A percentile compares a stretch with the other conserved stretches of the same genome.
Evolutionary conservation across 2,888 invertebrate genomes (phyloP).

Genomic region (Rutpela maculata): DNA sequence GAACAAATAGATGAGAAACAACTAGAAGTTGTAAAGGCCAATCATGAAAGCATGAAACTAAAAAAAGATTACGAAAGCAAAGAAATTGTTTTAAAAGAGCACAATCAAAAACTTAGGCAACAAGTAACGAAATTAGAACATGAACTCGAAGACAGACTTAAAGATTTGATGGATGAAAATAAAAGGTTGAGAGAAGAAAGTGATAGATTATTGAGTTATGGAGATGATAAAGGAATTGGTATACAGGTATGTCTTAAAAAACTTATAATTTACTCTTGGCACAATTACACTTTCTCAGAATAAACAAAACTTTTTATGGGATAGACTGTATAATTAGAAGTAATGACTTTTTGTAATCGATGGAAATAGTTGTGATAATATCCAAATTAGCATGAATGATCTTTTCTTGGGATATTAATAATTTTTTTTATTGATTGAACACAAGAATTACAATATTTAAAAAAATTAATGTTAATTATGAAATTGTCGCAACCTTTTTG

Average conservation of each 20-base stretch:
- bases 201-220: constrained; percentile 66
- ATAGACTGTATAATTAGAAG: too few species aligned
- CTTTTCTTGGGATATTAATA: too few species aligned
- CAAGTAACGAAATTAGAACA: constrained; percentile 54
- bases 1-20: constrained; percentile 71
- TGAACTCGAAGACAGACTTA: constrained; percentile 55
- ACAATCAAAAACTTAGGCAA: constrained; percentile 62
- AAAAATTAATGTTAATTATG: too few species aligned
- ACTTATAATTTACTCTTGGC: too few species aligned
- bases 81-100: constrained; percentile 63
- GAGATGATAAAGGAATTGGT: constrained; percentile 68
- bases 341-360: too few species aligned
- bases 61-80: constrained; percentile 67
- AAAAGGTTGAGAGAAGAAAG: constrained; percentile 68
- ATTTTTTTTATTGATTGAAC: too few species aligned
- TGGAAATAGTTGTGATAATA: too few species aligned
- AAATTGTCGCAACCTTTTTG: too few species aligned
- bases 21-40: constrained; percentile 44
- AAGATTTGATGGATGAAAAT: constrained; percentile 63
- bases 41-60: constrained; percentile 65
- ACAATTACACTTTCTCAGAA: too few species aligned
- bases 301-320: too few species aligned
- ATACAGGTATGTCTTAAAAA: constrained; percentile 68
- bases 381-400: too few species aligned
- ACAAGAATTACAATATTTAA: too few species aligned